phyloP scores from a whole-genome alignment of 1,140 invertebrate genomes.

The Scaptomyza hsui region DNA sequence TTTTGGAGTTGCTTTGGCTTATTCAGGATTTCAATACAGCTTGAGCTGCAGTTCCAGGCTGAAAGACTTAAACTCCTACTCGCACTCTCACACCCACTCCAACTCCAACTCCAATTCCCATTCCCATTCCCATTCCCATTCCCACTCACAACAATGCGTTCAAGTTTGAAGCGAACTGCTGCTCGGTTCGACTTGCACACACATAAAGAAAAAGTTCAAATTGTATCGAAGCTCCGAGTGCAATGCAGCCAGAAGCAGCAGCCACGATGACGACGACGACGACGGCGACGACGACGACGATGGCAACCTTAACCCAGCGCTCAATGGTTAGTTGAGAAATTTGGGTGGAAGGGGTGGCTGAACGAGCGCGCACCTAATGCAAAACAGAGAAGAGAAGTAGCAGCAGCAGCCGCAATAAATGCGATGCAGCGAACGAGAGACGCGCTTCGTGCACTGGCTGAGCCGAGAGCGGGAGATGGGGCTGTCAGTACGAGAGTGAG shows the following conservation, averaged over 20 bases:
- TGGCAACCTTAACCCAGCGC: constrained; percentile 51
- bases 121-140: neutral
- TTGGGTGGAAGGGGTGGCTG: neutral
- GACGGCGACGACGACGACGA: constrained; percentile 30
- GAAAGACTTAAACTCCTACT: too few relatives aligned
- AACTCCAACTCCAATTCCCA: neutral
- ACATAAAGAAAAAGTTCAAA: constrained; percentile 77
- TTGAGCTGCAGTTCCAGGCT: too few relatives aligned
- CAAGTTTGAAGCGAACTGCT: constrained; percentile 19
- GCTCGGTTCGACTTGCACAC: constrained; percentile 45
- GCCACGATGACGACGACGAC: constrained; percentile 31
- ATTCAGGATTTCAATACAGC: too few relatives aligned
- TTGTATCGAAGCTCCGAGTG: constrained; percentile 72
- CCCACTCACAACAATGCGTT: constrained; percentile 8
- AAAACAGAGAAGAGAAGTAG: constrained; percentile 35
- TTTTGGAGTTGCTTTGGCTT: too few relatives aligned
- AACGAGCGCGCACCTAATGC: constrained; percentile 40
- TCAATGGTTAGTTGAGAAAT: constrained; percentile 18
- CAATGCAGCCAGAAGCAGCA: constrained; percentile 32
- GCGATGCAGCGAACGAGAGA: constrained; percentile 36
- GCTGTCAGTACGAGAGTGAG: constrained; percentile 11
- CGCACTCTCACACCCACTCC: too few relatives aligned
- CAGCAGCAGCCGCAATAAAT: constrained; percentile 20
- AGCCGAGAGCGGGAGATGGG: constrained; percentile 13
- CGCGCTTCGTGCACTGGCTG: constrained; percentile 23